phyloP scores from a whole-genome alignment of 2,888 invertebrate genomes.

The Bellardia pandia region DNA sequence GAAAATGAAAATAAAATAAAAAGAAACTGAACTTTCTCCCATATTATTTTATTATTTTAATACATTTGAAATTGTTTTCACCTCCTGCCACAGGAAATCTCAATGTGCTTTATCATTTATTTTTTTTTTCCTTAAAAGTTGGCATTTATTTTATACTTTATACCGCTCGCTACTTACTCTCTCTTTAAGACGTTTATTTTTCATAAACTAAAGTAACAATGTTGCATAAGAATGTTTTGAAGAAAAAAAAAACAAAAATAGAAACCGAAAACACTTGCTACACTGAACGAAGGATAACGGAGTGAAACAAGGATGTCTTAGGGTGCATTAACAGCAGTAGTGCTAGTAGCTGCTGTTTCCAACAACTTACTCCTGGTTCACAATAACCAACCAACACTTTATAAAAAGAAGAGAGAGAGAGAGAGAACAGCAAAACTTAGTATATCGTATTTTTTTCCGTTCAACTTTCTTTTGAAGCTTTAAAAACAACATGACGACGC shows the following conservation, averaged over 20 bases:
- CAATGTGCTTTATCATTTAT: slow-evolving; percentile 58
- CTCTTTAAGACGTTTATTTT: not conserved
- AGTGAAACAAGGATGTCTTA: slow-evolving; percentile 1
- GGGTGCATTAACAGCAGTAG: slow-evolving; percentile 20
- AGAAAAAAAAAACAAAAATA: not conserved
- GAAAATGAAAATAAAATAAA: too few relatives aligned
- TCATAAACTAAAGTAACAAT: not conserved
- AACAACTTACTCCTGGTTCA: not conserved
- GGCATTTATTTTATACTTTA: slow-evolving; percentile 3
- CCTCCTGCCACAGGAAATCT: slow-evolving; percentile 62
- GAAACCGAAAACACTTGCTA: slow-evolving; percentile 1
- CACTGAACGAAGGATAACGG: not conserved
- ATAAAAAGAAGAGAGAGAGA: not conserved
- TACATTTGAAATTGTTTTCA: slow-evolving; percentile 63
- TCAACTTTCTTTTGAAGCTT: not conserved
- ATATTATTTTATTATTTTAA: slow-evolving; percentile 45
- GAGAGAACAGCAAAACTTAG: slow-evolving; percentile 18
- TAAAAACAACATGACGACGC: slow-evolving; percentile 62
- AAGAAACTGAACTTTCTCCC: too few relatives aligned
- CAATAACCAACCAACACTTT: not conserved
- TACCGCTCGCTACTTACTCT: not conserved
- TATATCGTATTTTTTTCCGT: slow-evolving; percentile 17
- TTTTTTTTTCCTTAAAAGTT: not conserved
- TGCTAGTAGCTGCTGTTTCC: slow-evolving; percentile 13
- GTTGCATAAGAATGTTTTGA: not conserved